Evolutionary conservation across 2,113 vertebrate species (phyloP).

Genomic region (Haemorhous mexicanus): DNA sequence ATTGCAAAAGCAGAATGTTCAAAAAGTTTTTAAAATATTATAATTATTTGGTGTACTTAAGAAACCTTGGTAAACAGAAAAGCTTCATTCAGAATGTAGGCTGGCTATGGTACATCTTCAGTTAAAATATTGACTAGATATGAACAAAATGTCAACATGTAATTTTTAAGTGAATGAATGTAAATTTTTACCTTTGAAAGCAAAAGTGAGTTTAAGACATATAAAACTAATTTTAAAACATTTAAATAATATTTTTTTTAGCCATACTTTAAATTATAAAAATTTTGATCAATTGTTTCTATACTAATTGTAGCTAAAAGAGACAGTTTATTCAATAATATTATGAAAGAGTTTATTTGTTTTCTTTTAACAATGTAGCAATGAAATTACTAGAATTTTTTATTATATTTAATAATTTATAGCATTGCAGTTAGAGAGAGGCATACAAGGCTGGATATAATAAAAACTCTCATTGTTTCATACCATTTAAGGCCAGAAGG

Average conservation of each 20-base stretch:
- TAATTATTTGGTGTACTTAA: neutral
- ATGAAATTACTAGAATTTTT: neutral
- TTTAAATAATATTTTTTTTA: neutral
- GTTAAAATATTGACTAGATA: neutral
- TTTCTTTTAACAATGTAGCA: neutral
- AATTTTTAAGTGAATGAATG: neutral
- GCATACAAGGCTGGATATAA: neutral
- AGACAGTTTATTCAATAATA: neutral
- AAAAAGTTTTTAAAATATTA: neutral
- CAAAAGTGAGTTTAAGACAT: neutral
- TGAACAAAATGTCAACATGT: neutral
- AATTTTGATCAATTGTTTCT: neutral
- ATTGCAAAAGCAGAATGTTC: neutral
- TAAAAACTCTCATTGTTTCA: neutral
- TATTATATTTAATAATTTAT: slow-evolving; percentile 35
- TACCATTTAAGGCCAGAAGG: neutral
- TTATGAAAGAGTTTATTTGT: neutral
- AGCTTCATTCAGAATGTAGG: neutral
- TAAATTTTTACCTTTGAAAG: neutral
- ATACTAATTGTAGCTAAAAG: neutral
- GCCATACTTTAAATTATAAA: neutral
- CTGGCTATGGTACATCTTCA: neutral
- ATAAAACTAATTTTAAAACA: neutral
- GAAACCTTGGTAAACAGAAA: neutral
- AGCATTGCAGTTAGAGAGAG: neutral